Evolutionary conservation across 2,888 invertebrate species (phyloP).

Genomic region (Trypoxylon attenuatum): DNA sequence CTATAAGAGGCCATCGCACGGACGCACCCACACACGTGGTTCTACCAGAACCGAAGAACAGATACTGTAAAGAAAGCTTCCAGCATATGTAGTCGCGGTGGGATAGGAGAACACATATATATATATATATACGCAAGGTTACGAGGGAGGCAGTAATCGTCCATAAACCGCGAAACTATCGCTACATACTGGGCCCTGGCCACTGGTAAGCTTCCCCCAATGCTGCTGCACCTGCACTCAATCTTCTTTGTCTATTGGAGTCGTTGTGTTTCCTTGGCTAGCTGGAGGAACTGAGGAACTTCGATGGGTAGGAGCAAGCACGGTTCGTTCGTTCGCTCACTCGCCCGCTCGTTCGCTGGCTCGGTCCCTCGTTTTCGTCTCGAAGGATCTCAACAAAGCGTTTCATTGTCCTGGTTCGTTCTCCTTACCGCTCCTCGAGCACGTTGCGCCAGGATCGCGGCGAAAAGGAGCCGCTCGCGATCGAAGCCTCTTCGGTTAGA

Average conservation of each 20-base stretch:
- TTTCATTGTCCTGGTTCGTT: conserved; percentile 32
- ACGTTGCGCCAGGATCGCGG: not conserved
- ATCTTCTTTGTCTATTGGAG: conserved; percentile 70
- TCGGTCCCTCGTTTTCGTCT: too few species aligned
- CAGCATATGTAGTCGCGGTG: conserved; percentile 17
- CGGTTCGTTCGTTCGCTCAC: conserved; percentile 13
- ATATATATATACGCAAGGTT: conserved; percentile 50
- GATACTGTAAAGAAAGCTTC: too few species aligned
- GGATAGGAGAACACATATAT: conserved; percentile 16
- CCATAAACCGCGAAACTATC: conserved; percentile 57
- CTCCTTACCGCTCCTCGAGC: conserved; percentile 11
- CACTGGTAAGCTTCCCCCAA: conserved; percentile 19
- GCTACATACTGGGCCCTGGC: conserved; percentile 39
- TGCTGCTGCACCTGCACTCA: conserved; percentile 66
- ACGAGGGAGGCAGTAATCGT: conserved; percentile 53
- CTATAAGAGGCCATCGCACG: conserved; percentile 2
- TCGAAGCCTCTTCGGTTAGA: conserved; percentile 9
- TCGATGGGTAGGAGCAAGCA: conserved; percentile 8
- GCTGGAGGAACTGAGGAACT: conserved; percentile 16
- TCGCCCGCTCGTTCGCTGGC: too few species aligned
- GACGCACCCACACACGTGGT: conserved; percentile 6
- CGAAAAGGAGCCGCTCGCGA: conserved; percentile 12
- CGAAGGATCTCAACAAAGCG: conserved; percentile 38
- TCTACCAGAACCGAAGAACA: too few species aligned
- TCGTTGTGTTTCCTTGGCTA: conserved; percentile 47